Evolutionary conservation across 2,113 vertebrate genomes (phyloP).

Genomic region (Marmota flaviventris): DNA sequence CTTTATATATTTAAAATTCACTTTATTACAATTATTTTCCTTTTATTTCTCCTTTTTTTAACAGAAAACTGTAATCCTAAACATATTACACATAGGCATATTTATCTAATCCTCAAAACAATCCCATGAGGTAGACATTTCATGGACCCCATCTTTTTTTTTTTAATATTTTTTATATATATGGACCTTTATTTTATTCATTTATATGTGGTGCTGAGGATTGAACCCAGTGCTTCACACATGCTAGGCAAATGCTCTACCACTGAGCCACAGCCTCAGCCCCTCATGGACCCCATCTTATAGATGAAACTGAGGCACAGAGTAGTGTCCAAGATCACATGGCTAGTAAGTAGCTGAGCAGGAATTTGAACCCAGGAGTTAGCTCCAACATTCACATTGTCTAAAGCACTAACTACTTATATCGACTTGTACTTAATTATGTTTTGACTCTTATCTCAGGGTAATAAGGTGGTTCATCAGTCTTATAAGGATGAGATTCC

Average conservation of each 20-base stretch:
- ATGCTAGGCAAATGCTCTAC: no score
- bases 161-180: no score
- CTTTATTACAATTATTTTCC: background rate
- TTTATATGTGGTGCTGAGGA: no score
- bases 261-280: no score
- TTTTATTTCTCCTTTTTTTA: background rate
- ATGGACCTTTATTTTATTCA: no score
- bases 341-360: background rate
- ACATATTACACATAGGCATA: background rate
- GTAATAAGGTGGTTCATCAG: background rate
- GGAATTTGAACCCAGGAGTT: background rate
- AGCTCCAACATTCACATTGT: background rate
- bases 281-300: background rate
- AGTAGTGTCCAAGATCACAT: background rate
- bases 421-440: background rate
- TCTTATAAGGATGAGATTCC: background rate
- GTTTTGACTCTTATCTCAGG: background rate
- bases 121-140: background rate
- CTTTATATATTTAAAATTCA: slow-evolving; percentile 25
- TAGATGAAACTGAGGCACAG: background rate
- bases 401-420: background rate
- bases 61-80: background rate
- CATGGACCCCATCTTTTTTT: background rate
- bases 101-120: background rate
- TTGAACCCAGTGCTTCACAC: no score